Base-by-base conservation (phyloP, 2,888 invertebrate species). In the Apantesis nais region DNA sequence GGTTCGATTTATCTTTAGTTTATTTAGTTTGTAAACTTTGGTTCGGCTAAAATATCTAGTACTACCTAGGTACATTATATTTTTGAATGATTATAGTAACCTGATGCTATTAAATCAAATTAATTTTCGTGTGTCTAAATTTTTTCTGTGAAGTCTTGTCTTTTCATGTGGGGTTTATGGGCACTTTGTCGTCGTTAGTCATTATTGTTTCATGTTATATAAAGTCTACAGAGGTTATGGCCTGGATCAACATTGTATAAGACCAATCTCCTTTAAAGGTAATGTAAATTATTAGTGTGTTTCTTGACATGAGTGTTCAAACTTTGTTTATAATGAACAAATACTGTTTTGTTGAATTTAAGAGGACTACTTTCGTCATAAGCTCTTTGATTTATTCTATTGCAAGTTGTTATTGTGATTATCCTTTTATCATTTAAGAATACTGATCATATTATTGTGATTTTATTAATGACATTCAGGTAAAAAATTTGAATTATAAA, bases 261-360 rank as follows among this genome's bases (percentile, higher is more conserved):
- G 11, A 55, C 58, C 55, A 58, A 29, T 66, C 39, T 58, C 66
- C 66, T 66, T 58, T 5, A 19, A 66, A 58, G 39, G 16, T 29
- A 25, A 37, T 48, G 64, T 63, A 41, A 64, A 48, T 31, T 34
- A 12, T 64, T 31, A 34, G 48, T 34, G 14, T 34, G 34, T 11
- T 19, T 65, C 52, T 52, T n/a, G 52, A 37, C 34, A 34, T 29
- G 25, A 58, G 14, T 25, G 22, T 52, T 19, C 1, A 52, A 48
- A 34, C 34, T 31, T n/a, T 52, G n/a, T 65, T 65, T 52, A 25
- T 14, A n/a, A n/a, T 34, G 16, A 65, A 65, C 52, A 52, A 37
- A 52, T 34, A 65, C 5, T 22, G 48, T 55, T 55, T n/a, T 55
- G 25, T 55, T 25, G 11, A 3, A 55, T 25, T 8, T n/a, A 25